These are phyloP conservation scores for Acanthaster planci DNA, from an alignment of 35 echinoderm and acorn worm species.

Conservation along the genomic window DNA sequence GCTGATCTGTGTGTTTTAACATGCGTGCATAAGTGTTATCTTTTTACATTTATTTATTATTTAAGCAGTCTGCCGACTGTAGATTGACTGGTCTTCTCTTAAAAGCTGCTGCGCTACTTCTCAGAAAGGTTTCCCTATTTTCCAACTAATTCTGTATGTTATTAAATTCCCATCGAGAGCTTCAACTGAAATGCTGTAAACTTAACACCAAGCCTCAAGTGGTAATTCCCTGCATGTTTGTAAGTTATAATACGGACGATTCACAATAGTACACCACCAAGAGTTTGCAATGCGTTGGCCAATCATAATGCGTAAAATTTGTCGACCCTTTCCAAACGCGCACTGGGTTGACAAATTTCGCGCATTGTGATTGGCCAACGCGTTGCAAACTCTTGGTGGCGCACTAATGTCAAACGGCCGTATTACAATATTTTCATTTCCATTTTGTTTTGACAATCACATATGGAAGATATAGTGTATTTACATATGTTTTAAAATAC, in stretches of 20 bases:
- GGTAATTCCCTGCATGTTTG: background rate
- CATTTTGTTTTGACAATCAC: constrained; percentile 12
- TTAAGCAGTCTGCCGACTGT: background rate
- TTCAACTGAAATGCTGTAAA: constrained; percentile 6
- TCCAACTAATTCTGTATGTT: background rate
- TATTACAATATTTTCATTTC: constrained; percentile 8
- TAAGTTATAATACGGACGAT: background rate
- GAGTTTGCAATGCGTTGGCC: too few species aligned
- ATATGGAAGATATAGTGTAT: background rate
- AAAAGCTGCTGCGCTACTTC: background rate
- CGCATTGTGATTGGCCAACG: too few species aligned
- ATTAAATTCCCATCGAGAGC: background rate
- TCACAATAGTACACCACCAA: too few species aligned
- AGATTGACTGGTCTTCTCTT: background rate
- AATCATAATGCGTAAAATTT: too few species aligned
- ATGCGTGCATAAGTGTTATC: constrained; percentile 8
- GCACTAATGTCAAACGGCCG: too few species aligned
- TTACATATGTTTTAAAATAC: constrained; percentile 10
- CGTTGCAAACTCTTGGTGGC: too few species aligned
- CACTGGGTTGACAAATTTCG: too few species aligned
- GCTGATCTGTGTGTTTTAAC: constrained; percentile 10
- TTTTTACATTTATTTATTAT: background rate
- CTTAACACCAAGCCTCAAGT: background rate
- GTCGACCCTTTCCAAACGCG: too few species aligned
- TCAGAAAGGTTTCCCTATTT: background rate